Base-by-base conservation (phyloP, 2,888 invertebrate genomes). In the Agrotis ipsilon region DNA sequence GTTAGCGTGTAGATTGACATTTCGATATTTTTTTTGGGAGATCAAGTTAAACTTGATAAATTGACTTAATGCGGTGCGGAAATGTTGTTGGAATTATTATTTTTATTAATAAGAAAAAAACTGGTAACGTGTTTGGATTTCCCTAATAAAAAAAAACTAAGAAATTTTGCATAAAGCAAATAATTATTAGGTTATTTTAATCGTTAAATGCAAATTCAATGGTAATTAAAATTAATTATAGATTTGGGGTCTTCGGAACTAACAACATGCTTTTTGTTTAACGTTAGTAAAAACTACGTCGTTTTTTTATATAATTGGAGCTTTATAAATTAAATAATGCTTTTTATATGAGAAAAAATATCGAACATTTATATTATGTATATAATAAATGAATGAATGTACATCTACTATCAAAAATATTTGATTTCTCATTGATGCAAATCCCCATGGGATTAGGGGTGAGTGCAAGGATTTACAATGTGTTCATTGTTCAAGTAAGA, bases 1-100 rank as follows among this genome's bases (percentile, higher is more conserved):
- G 57, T 18, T 68, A 13, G 39, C 73, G 57, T 72, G 67, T 24
- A 5, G 14, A 45, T 19, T 39, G 16, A 27, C 9, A 43, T 45
- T 54, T 19, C 55, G 24, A 43, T 58, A n/a, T 46, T 45, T 21
- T 45, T 18, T 1, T 9, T 9, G 9, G 32, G 11, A 11, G 39
- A 13, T 45, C 16, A 45, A 32, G 16, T 9, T 11, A 32, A 39
- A 55, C 39, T 19, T 19, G 58, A 32, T 55, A 14, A 18, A 4
- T 54, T 4, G 0, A 18, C 27, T 9, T 27, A 18, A 54, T 27
- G 11, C 18, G 18, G 18, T n/a, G n/a, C n/a, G n/a, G 18, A 7
- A 48, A 13, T 52, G 7, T 3, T 24, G 16, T 3, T 7, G 9
- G 24, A 7, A 32, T 32, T 32, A 32, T 16, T 52, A 16, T 24